phyloP scores from a whole-genome alignment of 2,797 vertebrate genomes.

The Chelon auratus region DNA sequence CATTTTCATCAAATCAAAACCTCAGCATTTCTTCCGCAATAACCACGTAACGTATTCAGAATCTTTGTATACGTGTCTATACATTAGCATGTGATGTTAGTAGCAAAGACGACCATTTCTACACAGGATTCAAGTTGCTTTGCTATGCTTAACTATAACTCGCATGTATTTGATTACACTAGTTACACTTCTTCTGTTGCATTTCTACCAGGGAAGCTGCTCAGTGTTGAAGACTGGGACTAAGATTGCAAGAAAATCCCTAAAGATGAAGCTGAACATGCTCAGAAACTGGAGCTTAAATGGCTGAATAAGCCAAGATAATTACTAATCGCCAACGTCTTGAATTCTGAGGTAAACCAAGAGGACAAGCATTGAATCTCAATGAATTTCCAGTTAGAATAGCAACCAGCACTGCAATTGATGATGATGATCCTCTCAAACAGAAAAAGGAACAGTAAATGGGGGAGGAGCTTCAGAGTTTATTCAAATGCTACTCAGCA shows the following conservation, averaged over 20 bases:
- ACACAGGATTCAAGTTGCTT: neutral
- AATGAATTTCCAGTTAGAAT: neutral
- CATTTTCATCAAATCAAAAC: neutral
- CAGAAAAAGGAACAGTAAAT: constrained; percentile 66
- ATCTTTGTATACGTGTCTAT: neutral
- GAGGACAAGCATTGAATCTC: neutral
- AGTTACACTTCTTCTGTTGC: neutral
- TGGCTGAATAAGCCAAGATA: neutral
- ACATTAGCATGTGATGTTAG: neutral
- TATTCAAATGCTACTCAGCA: constrained; percentile 84
- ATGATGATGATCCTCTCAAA: constrained; percentile 42
- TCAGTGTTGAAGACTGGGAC: neutral
- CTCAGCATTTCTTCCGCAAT: neutral
- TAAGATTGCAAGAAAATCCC: neutral
- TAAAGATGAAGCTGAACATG: neutral
- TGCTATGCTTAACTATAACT: neutral
- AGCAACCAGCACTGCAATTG: neutral
- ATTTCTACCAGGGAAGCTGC: neutral
- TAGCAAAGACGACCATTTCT: neutral
- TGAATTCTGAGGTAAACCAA: neutral
- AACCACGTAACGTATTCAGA: neutral
- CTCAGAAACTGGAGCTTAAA: neutral
- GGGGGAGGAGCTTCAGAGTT: constrained; percentile 78
- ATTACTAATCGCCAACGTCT: too few species aligned
- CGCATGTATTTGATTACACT: neutral